phyloP scores from a whole-genome alignment of 92 coral and sea anemone species.

The Umimayanthus kanabou region DNA sequence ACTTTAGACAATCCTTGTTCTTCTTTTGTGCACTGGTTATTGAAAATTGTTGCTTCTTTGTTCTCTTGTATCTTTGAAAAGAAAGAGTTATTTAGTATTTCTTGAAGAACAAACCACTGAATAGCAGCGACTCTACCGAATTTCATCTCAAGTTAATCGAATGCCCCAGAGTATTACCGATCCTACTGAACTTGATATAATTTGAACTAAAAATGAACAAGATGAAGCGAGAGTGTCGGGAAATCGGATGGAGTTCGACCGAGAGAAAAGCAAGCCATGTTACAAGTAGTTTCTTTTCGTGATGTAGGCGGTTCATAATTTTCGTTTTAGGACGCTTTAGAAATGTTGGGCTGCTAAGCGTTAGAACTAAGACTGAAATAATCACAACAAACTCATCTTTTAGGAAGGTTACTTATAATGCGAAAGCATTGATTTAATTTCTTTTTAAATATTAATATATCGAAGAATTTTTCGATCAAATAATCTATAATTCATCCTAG shows the following conservation, averaged over 20 bases:
- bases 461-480: neutral
- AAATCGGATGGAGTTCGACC: neutral
- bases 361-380: neutral
- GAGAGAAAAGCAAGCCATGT: neutral
- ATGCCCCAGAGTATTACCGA: neutral
- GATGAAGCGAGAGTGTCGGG: neutral
- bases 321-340: neutral
- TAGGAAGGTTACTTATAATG: neutral
- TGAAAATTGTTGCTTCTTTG: constrained; percentile 25
- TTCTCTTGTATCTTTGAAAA: constrained; percentile 29
- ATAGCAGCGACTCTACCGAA: neutral
- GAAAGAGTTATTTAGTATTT: constrained; percentile 5
- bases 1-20: neutral
- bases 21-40: neutral
- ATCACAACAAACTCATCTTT: neutral
- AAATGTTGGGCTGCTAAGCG: neutral
- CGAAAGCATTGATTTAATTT: constrained; percentile 30
- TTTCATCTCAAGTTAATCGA: neutral
- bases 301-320: neutral
- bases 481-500: constrained; percentile 32
- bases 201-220: neutral
- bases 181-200: neutral
- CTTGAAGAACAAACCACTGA: neutral
- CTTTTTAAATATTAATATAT: constrained; percentile 36
- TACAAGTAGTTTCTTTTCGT: neutral